phyloP scores from a whole-genome alignment of 2,888 invertebrate species.

The Spodoptera exigua region DNA sequence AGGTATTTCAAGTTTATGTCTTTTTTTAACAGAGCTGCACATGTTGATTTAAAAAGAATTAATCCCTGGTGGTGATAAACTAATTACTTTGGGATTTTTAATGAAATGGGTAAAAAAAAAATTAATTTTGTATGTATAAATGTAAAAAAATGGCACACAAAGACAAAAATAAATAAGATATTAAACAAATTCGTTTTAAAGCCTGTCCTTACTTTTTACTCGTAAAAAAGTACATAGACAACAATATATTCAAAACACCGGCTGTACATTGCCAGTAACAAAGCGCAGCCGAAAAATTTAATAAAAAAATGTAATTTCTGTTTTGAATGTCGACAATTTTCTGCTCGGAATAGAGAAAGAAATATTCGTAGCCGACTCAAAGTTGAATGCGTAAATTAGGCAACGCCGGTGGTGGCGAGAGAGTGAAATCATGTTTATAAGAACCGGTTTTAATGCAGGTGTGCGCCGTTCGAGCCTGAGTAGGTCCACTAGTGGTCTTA shows the following conservation, averaged over 20 bases:
- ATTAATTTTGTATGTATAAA: too few relatives aligned
- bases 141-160: too few relatives aligned
- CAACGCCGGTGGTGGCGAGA: conserved; percentile 70
- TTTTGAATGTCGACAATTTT: conserved; percentile 18
- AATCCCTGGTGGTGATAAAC: background rate
- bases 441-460: conserved; percentile 86
- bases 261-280: too few relatives aligned
- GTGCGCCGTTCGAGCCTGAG: conserved; percentile 65
- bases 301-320: background rate
- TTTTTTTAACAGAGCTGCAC: too few relatives aligned
- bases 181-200: too few relatives aligned
- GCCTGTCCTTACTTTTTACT: too few relatives aligned
- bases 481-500: conserved; percentile 50
- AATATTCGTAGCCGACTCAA: conserved; percentile 51
- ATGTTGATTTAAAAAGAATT: background rate
- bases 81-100: background rate
- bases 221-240: too few relatives aligned
- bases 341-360: conserved; percentile 34
- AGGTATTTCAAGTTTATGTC: too few relatives aligned
- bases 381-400: conserved; percentile 67
- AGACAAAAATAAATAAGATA: too few relatives aligned
- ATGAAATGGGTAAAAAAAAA: background rate
- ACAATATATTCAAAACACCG: too few relatives aligned
- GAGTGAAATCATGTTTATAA: conserved; percentile 85
- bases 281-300: too few relatives aligned